Evolutionary conservation across 1,140 invertebrate species (phyloP).

Genomic region (Potamilus streckersoni): DNA sequence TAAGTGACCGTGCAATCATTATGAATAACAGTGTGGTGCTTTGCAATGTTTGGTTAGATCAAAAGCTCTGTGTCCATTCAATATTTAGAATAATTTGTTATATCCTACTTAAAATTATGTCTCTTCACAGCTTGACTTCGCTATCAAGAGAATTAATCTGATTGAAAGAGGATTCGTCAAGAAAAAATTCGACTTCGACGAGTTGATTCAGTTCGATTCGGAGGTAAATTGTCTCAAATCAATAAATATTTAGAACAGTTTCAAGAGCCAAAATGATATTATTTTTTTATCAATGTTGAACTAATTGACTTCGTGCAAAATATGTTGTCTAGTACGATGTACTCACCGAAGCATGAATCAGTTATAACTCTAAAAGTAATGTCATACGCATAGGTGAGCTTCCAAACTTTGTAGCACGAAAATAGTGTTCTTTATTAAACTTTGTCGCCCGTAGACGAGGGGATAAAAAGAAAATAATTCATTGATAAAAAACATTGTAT

Average conservation of each 20-base stretch:
- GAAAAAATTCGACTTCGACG: constrained; percentile 33
- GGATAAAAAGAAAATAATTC: too few species aligned
- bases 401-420: too few species aligned
- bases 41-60: background rate
- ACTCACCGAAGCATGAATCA: background rate
- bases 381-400: background rate
- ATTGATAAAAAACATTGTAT: too few species aligned
- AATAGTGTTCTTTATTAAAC: too few species aligned
- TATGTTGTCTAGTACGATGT: background rate
- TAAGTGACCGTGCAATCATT: background rate
- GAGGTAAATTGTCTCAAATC: constrained; percentile 26
- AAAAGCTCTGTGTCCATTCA: background rate
- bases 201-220: constrained; percentile 41
- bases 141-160: constrained; percentile 33
- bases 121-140: constrained; percentile 43
- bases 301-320: background rate
- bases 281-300: background rate
- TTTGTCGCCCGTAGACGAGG: too few species aligned
- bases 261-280: background rate
- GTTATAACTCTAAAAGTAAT: background rate
- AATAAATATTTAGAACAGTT: background rate
- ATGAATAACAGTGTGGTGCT: background rate
- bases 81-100: background rate
- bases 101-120: background rate
- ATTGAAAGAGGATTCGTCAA: constrained; percentile 46